Conservation (phyloP, 1,140 invertebrate genomes). For the Drosophila nigromelanica region DNA sequence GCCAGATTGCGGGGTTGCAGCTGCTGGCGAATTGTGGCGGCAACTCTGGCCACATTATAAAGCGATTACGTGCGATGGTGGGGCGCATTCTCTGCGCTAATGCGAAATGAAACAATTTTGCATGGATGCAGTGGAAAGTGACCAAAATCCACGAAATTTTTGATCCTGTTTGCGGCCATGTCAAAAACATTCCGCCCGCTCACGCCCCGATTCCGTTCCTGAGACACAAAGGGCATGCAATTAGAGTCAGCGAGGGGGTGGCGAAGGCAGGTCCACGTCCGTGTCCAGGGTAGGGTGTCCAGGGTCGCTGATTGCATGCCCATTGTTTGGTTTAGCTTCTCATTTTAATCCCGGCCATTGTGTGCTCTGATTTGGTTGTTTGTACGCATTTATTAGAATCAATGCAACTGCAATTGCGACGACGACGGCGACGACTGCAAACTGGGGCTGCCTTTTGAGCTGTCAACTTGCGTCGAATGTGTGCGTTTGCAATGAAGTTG, state of each 20-base stretch:
- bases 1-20: constrained; percentile 4
- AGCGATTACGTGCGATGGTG: constrained; percentile 35
- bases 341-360: constrained; percentile 66
- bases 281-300: background rate
- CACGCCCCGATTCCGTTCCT: constrained; percentile 37
- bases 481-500: constrained; percentile 65
- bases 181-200: constrained; percentile 42
- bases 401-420: constrained; percentile 15
- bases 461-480: constrained; percentile 27
- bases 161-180: constrained; percentile 47
- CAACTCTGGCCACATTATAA: constrained; percentile 48
- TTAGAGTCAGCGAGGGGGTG: constrained; percentile 50
- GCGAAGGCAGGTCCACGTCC: constrained; percentile 20
- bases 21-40: constrained; percentile 60
- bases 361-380: constrained; percentile 67
- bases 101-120: constrained; percentile 40
- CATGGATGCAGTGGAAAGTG: constrained; percentile 51
- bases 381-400: constrained; percentile 31
- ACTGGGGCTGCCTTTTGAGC: constrained; percentile 27
- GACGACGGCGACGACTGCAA: background rate
- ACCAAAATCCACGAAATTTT: constrained; percentile 13
- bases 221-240: constrained; percentile 60
- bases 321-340: constrained; percentile 66
- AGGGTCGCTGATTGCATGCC: constrained; percentile 52
- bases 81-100: constrained; percentile 13